These are phyloP conservation scores for Tinamus guttatus DNA, from an alignment of 2,113 vertebrate genomes.

Conservation along the genomic window DNA sequence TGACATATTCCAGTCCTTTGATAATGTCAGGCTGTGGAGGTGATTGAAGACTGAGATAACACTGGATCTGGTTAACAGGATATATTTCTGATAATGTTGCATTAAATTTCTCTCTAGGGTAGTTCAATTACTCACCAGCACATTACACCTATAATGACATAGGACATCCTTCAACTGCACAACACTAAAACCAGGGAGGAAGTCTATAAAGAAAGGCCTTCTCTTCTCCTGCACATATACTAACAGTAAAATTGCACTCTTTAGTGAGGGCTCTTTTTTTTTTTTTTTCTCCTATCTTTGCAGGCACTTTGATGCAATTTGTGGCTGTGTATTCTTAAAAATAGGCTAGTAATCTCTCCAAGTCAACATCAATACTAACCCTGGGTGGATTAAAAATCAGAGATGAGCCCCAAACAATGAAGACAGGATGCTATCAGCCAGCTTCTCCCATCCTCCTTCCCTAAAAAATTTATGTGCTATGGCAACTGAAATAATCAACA, in stretches of 20 bases:
- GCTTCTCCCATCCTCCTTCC: not conserved
- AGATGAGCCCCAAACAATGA: not conserved
- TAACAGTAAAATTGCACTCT: not conserved
- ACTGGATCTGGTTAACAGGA: not conserved
- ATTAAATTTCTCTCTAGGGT: not conserved
- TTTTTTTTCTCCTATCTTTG: not conserved
- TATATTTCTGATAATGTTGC: not conserved
- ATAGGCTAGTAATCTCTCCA: not conserved
- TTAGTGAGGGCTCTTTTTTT: not conserved
- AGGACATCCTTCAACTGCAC: not conserved
- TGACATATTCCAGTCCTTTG: not conserved
- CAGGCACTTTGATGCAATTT: not conserved
- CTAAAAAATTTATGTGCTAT: not conserved
- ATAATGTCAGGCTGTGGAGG: not conserved
- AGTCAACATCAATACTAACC: not conserved
- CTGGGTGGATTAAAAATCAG: not conserved
- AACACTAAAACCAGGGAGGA: not conserved
- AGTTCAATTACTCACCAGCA: not conserved
- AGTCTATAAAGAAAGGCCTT: not conserved
- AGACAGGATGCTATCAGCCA: not conserved
- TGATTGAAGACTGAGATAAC: not conserved
- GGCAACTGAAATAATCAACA: not conserved
- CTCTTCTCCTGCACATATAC: not conserved
- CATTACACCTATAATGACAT: not conserved
- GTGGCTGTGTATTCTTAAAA: slow-evolving; percentile 8